These are phyloP conservation scores for Piscicola geometra DNA, from an alignment of 2,888 invertebrate species.

Conservation along the genomic window DNA sequence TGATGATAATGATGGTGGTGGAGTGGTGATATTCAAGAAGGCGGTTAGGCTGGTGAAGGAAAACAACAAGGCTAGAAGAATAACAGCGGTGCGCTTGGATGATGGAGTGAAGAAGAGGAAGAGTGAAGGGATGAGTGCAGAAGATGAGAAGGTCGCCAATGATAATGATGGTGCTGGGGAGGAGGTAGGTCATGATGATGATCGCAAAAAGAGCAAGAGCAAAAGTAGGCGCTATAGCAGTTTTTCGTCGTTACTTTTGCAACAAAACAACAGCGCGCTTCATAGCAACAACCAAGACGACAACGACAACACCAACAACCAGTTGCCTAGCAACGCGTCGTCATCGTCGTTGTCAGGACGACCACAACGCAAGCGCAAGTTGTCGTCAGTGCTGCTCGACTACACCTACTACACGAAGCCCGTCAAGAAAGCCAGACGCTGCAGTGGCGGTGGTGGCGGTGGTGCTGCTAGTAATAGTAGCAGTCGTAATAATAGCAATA, in stretches of 20 bases:
- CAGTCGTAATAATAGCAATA: not conserved
- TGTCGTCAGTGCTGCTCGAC: conserved; percentile 27
- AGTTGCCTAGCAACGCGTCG: not conserved
- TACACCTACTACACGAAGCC: conserved; percentile 22
- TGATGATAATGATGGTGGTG: not conserved
- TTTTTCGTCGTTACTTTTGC: not conserved
- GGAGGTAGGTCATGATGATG: not conserved
- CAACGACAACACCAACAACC: no score
- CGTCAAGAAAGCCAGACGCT: not conserved
- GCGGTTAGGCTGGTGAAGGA: no score
- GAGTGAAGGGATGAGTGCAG: not conserved
- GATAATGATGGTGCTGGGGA: not conserved
- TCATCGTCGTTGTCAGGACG: conserved; percentile 14
- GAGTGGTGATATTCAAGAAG: not conserved
- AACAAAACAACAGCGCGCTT: not conserved
- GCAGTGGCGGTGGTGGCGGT: not conserved
- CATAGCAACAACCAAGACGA: not conserved
- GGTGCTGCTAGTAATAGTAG: not conserved
- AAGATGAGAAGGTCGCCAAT: not conserved
- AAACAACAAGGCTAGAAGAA: no score
- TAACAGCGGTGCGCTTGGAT: no score
- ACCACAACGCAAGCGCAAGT: conserved; percentile 24
- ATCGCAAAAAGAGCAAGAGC: not conserved
- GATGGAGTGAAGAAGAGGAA: no score
- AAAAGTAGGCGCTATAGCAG: not conserved